These are phyloP conservation scores for Macrosoma leucophasiata DNA, from an alignment of 2,888 invertebrate species.

Conservation along the genomic window DNA sequence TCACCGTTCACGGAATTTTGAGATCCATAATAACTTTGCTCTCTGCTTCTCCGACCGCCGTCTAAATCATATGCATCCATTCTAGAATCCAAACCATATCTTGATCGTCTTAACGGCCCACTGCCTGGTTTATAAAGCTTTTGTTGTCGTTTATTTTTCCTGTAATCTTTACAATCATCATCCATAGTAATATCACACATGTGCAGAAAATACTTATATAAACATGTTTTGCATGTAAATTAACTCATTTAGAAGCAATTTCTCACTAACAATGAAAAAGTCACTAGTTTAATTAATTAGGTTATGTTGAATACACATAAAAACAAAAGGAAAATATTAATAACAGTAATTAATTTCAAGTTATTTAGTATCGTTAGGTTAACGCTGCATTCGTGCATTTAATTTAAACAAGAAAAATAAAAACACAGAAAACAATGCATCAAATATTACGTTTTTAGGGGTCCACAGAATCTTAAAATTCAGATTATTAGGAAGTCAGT, in stretches of 20 bases:
- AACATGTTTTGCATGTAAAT: constrained; percentile 13
- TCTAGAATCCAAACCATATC: constrained; percentile 74
- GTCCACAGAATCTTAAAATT: constrained; percentile 24
- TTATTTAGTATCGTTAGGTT: too few species aligned
- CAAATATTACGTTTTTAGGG: constrained; percentile 29
- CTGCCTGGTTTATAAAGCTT: constrained; percentile 85
- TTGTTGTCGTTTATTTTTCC: constrained; percentile 81
- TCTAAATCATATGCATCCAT: constrained; percentile 64
- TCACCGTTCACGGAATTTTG: constrained; percentile 57
- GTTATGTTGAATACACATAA: constrained; percentile 48
- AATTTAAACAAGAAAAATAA: constrained; percentile 22
- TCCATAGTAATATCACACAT: constrained; percentile 56
- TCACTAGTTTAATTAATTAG: constrained; percentile 33
- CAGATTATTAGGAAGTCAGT: background rate
- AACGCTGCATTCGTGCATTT: too few species aligned
- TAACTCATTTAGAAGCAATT: too few species aligned
- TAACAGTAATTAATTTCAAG: too few species aligned
- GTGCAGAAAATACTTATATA: constrained; percentile 5
- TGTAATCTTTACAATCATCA: constrained; percentile 73
- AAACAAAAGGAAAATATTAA: constrained; percentile 18
- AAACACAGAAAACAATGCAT: constrained; percentile 30
- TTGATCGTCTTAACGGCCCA: constrained; percentile 82
- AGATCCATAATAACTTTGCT: constrained; percentile 54
- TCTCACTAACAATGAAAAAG: constrained; percentile 40
- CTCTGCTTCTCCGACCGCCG: constrained; percentile 43